Conservation (phyloP, 2,888 invertebrate species). For the Mesoligia furuncula region DNA sequence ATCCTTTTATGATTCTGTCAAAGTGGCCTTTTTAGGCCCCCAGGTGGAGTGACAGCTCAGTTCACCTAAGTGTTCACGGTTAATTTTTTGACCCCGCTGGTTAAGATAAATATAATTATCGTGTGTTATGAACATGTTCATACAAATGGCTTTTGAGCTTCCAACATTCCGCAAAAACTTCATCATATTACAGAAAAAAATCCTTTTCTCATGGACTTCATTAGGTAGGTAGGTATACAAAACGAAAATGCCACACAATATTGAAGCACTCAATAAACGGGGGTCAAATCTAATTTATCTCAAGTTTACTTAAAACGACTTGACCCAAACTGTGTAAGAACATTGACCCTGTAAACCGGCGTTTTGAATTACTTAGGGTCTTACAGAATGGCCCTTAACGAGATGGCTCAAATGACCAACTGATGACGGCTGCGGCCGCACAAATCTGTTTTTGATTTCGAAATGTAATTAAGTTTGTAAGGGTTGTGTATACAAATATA, state of each 20-base stretch:
- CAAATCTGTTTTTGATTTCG: conserved; percentile 58
- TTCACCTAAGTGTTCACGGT: background rate
- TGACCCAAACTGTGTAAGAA: conserved; percentile 36
- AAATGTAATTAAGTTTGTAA: conserved; percentile 27
- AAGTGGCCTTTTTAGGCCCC: too few species aligned
- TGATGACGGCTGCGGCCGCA: conserved; percentile 1
- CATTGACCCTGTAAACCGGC: conserved; percentile 18
- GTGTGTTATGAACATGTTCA: background rate
- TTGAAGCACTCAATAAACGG: conserved; percentile 34
- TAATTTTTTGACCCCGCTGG: background rate
- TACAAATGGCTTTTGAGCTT: background rate
- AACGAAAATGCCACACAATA: background rate
- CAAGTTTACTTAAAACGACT: conserved; percentile 40
- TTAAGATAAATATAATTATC: background rate
- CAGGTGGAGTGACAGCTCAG: background rate
- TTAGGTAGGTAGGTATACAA: background rate
- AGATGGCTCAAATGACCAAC: conserved; percentile 44
- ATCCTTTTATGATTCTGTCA: too few species aligned
- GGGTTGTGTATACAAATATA: conserved; percentile 13
- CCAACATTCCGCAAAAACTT: background rate
- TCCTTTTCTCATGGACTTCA: background rate
- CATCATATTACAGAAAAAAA: background rate
- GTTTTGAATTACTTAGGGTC: conserved; percentile 44
- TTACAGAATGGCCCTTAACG: conserved; percentile 40
- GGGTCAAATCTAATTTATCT: conserved; percentile 46